A percentile compares a stretch with the other conserved stretches of the same genome.
Evolutionary conservation across 2,113 vertebrate species (phyloP).

Genomic region (Xyliphius kryptos): DNA sequence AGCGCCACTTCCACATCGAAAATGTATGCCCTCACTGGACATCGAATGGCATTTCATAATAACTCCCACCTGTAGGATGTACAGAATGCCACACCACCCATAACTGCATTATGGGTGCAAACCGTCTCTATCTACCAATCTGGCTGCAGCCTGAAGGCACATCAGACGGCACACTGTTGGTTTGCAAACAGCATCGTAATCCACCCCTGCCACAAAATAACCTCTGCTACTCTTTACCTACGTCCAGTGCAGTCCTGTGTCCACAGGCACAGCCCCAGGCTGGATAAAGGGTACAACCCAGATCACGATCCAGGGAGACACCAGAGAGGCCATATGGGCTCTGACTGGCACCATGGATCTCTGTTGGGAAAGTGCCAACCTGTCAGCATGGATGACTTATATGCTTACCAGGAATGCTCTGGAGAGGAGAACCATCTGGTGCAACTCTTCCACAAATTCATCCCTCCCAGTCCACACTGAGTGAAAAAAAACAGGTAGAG

Average conservation of each 20-base stretch:
- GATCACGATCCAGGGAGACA: constrained; percentile 19
- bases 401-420: constrained; percentile 45
- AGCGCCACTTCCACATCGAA: constrained; percentile 8
- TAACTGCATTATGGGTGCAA: no score
- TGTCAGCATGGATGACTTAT: constrained; percentile 54
- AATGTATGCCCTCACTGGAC: constrained; percentile 10
- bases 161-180: background rate
- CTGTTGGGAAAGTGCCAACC: constrained; percentile 48
- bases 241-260: constrained; percentile 2
- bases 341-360: constrained; percentile 49
- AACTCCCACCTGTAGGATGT: constrained; percentile 11
- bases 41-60: constrained; percentile 22
- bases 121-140: background rate
- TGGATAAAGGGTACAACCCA: constrained; percentile 27
- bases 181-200: constrained; percentile 5
- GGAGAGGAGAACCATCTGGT: constrained; percentile 60
- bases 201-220: background rate
- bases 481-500: constrained; percentile 1
- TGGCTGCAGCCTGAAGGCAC: constrained; percentile 23
- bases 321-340: constrained; percentile 44
- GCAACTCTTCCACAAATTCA: constrained; percentile 36
- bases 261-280: constrained; percentile 34
- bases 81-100: constrained; percentile 4
- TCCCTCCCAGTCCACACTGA: no score
- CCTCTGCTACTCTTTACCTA: background rate